phyloP scores from a whole-genome alignment of 30 jellyfish, hydroid and myxozoan species.

The Aurelia sp. region DNA sequence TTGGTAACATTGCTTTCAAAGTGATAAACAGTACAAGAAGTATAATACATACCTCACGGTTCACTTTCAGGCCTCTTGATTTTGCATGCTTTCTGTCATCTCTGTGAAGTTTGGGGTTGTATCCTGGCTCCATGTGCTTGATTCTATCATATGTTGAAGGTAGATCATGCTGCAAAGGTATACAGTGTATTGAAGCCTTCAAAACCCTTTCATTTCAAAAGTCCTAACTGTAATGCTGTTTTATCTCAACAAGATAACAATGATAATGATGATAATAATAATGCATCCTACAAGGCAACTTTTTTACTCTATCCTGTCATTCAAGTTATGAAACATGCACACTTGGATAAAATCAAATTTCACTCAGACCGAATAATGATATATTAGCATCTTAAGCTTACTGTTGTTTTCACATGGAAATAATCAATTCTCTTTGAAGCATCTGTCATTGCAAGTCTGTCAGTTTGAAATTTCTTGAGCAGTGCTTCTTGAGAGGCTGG shows the following conservation, averaged over 20 bases:
- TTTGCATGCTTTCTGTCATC: constrained; percentile 82
- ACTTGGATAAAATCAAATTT: no score
- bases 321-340: no score
- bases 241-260: no score
- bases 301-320: no score
- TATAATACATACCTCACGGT: constrained; percentile 63
- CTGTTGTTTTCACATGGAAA: constrained; percentile 61
- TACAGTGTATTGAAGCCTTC: not conserved
- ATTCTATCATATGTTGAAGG: constrained; percentile 79
- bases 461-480: constrained; percentile 57
- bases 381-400: not conserved
- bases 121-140: constrained; percentile 66
- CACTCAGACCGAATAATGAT: no score
- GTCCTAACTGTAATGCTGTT: no score
- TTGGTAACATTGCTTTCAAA: no score
- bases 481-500: constrained; percentile 68
- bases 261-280: no score
- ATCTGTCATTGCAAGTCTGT: constrained; percentile 40
- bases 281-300: no score
- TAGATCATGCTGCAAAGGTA: constrained; percentile 46
- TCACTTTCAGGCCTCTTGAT: constrained; percentile 67
- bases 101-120: constrained; percentile 71
- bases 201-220: no score
- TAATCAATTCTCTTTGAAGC: constrained; percentile 33
- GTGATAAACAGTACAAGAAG: no score